These are phyloP conservation scores for Perodicticus potto DNA, from an alignment of 2,797 vertebrate species.

Conservation along the genomic window DNA sequence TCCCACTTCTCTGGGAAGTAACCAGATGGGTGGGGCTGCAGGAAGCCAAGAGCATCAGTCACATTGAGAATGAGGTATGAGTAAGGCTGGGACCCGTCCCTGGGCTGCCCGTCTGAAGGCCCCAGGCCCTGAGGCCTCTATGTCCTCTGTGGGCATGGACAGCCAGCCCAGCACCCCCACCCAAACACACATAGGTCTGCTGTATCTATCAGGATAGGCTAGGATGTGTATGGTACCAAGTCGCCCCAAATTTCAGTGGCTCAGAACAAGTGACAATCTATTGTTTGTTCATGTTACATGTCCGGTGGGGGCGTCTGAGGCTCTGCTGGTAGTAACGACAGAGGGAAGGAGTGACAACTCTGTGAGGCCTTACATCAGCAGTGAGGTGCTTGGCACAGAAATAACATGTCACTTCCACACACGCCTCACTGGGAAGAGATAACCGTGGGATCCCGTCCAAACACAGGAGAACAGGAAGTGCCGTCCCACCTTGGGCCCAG, in stretches of 20 bases:
- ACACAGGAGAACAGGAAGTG: background rate
- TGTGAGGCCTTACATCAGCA: background rate
- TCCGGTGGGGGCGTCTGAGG: background rate
- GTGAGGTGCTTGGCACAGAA: background rate
- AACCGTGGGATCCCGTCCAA: background rate
- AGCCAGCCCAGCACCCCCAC: background rate
- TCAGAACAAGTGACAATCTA: background rate
- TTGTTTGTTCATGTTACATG: background rate
- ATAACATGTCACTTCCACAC: background rate
- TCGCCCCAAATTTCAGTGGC: background rate
- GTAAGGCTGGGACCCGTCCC: background rate
- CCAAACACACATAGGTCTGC: background rate
- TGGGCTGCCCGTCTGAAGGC: background rate
- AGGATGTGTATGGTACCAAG: background rate
- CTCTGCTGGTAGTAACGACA: background rate
- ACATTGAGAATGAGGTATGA: background rate
- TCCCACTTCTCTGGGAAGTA: background rate
- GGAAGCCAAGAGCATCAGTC: no score
- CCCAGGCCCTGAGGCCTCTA: background rate
- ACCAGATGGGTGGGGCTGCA: no score
- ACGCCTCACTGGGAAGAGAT: background rate
- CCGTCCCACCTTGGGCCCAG: background rate
- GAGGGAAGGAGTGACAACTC: background rate
- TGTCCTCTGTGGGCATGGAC: accelerated
- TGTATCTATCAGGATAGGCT: background rate